Conservation (phyloP, 2,888 invertebrate species). For the Hetaerina titia region DNA sequence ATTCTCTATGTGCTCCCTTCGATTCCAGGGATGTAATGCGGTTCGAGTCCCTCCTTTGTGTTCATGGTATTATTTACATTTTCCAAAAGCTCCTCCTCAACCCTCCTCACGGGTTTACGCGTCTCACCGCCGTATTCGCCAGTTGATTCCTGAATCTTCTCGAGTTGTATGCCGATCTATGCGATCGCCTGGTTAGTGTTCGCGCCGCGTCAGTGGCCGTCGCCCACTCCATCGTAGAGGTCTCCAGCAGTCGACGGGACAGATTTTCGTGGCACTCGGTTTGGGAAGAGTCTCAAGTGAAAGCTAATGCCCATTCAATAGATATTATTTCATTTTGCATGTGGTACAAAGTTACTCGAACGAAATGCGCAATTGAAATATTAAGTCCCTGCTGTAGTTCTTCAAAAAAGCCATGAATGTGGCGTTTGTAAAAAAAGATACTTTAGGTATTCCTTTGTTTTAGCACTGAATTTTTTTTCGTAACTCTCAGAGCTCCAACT, state of each 20-base stretch:
- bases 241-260: neutral
- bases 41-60: conserved; percentile 2
- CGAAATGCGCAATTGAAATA: too few species aligned
- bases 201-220: neutral
- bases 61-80: neutral
- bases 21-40: neutral
- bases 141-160: neutral
- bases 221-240: conserved; percentile 36
- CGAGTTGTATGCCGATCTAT: neutral
- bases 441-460: too few species aligned
- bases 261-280: too few species aligned
- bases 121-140: neutral
- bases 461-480: too few species aligned
- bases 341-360: too few species aligned
- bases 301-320: too few species aligned
- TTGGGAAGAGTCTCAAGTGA: too few species aligned
- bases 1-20: neutral
- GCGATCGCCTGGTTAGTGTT: neutral
- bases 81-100: neutral
- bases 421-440: too few species aligned
- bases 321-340: too few species aligned
- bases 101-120: neutral
- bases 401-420: too few species aligned
- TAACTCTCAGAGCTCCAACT: too few species aligned
- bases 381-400: too few species aligned